Evolutionary conservation across 1,140 invertebrate species (phyloP).

Genomic region (Cotesia vestalis): DNA sequence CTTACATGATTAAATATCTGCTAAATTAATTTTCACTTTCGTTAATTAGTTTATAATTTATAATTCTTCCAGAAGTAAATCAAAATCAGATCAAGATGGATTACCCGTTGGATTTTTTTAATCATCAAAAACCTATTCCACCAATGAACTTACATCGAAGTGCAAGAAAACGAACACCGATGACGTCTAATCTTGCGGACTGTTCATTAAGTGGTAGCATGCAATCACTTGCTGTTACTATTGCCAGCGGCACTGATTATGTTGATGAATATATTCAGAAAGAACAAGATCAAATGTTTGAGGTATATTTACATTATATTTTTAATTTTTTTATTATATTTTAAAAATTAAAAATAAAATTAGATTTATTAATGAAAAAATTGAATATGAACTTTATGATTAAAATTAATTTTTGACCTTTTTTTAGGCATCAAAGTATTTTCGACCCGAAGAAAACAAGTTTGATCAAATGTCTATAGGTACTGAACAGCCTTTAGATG

Average conservation of each 20-base stretch:
- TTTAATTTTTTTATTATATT: conserved; percentile 27
- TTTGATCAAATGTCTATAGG: conserved; percentile 53
- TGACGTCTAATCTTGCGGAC: not conserved
- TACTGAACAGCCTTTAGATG: conserved; percentile 40
- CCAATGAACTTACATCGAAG: conserved; percentile 23
- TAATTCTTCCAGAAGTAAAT: no score
- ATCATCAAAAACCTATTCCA: conserved; percentile 35
- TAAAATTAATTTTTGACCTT: not conserved
- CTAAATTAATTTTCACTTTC: no score
- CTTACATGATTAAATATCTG: no score
- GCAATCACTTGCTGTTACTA: not conserved
- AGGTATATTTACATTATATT: conserved; percentile 37
- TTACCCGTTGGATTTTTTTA: conserved; percentile 43
- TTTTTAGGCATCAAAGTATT: conserved; percentile 33
- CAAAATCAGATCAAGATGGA: conserved; percentile 19
- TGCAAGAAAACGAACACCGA: not conserved
- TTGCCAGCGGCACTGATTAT: conserved; percentile 48
- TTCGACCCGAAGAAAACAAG: not conserved
- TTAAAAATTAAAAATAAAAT: not conserved
- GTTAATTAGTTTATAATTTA: no score
- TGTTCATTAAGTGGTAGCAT: conserved; percentile 11
- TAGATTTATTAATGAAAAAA: no score
- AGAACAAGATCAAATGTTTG: conserved; percentile 48
- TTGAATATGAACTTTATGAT: no score
- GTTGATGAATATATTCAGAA: conserved; percentile 48